Evolutionary conservation across 2,797 vertebrate genomes (phyloP).

Genomic region (Cossypha niveicapilla): DNA sequence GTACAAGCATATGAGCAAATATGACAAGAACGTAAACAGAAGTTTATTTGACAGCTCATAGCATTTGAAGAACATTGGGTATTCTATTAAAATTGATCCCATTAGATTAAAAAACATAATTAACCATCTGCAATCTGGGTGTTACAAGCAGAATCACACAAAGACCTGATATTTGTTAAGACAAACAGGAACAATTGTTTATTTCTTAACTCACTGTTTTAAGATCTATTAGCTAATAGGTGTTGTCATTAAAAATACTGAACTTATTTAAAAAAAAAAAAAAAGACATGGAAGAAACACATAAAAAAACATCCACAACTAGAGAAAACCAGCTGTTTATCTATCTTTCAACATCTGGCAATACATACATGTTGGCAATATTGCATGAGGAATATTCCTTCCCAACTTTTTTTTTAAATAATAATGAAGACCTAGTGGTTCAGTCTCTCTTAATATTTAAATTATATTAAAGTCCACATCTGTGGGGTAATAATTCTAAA

Average conservation of each 20-base stretch:
- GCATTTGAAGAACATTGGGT: slow-evolving; percentile 21
- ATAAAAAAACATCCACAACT: background rate
- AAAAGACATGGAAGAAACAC: accelerated
- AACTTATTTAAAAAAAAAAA: background rate
- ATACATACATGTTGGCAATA: background rate
- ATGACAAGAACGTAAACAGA: background rate
- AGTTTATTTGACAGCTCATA: background rate
- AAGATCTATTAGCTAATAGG: background rate
- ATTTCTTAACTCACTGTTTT: slow-evolving; percentile 38
- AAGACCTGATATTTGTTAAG: background rate
- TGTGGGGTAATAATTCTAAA: background rate
- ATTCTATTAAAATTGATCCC: background rate
- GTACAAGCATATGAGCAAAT: background rate
- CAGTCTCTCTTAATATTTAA: background rate
- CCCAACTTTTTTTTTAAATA: background rate
- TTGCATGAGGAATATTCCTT: background rate
- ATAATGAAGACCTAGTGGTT: background rate
- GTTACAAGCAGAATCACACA: background rate
- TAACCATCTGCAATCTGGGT: slow-evolving; percentile 27
- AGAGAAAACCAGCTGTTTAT: background rate
- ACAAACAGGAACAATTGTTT: slow-evolving; percentile 21
- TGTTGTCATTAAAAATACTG: background rate
- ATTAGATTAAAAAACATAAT: slow-evolving; percentile 8
- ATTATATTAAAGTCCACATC: background rate
- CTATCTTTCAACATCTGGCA: background rate